Evolutionary conservation across 2,888 invertebrate genomes (phyloP), one percentile per base, ranked within the genome.

Genomic region (Melanotus villosus): DNA sequence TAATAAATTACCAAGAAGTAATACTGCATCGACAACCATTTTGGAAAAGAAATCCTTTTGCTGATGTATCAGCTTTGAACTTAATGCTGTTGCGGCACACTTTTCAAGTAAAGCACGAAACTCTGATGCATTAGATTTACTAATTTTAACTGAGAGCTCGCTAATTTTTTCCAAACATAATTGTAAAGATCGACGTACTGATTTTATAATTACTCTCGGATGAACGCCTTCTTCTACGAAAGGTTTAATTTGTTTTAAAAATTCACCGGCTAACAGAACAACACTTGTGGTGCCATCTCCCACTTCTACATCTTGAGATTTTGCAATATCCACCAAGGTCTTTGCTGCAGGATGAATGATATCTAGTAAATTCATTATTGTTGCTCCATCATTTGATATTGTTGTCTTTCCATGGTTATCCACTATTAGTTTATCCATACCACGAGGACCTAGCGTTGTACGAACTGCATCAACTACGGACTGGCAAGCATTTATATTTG

Each of bases 211-310:
- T 62, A 98, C 90, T 64, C 98, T 92, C 0, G 99, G 97, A 84
- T 99, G 99, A 0, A 94, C 93, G 10, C 98, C 98, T 85, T 99
- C 99, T 82, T 99, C 99, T 26, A 99, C 91, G 80, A 94, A 98
- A 0, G 95, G 93, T 84, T 99, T 99, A 75, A 97, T 88, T 82
- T 97, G 94, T 85, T 97, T 98, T 76, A 99, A 86, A 74, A 98
- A 93, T 85, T 99, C 99, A 10, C 97, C 97, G 30, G 99, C 97
- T 57, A 99, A 85, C 68, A 99, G 87, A 1, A 99, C 98, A 23
- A 99, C 99, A 62, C 95, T 97, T 0, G 99, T 99, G 7, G 99
- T 99, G 5, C 99, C 99, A 86, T 99, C 99, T 2, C 99, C 99
- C 60, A 99, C 98, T 91, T 98, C 98, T 21, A 96, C 96, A 89